Percentiles rank a stretch among this genome's conserved stretches.
These are phyloP conservation scores for Philopedon plagiatum DNA, from an alignment of 2,888 invertebrate genomes.

Conservation along the genomic window DNA sequence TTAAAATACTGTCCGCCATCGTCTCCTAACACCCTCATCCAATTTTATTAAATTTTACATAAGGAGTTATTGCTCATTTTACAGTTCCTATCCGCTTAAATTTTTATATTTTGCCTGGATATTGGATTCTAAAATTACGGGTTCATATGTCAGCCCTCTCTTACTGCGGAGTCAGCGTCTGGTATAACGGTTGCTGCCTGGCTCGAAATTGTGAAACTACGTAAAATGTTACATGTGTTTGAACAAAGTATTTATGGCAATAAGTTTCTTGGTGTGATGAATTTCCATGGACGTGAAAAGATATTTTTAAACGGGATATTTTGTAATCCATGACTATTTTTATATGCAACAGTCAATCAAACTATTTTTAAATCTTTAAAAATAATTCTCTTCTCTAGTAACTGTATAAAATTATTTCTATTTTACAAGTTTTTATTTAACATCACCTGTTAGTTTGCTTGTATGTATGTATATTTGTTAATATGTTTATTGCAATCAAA, in stretches of 20 bases:
- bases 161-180: slow-evolving; percentile 45
- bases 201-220: slow-evolving; percentile 37
- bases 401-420: too few species aligned
- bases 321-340: too few species aligned
- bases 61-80: slow-evolving; percentile 43
- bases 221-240: slow-evolving; percentile 24
- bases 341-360: too few species aligned
- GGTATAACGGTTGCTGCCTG: slow-evolving; percentile 27
- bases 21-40: neutral
- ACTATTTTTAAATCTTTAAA: too few species aligned
- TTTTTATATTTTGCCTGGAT: slow-evolving; percentile 46
- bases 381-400: too few species aligned
- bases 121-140: slow-evolving; percentile 48
- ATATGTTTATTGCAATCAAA: too few species aligned
- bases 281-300: neutral
- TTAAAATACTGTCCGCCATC: neutral
- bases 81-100: slow-evolving; percentile 49
- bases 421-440: too few species aligned
- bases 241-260: slow-evolving; percentile 18
- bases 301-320: too few species aligned
- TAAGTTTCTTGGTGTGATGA: neutral
- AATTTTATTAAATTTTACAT: slow-evolving; percentile 47
- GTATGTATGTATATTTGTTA: too few species aligned
- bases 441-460: too few species aligned
- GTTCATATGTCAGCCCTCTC: slow-evolving; percentile 44